Conservation (phyloP, 1,140 invertebrate genomes). For the Yoshiicerus persimilis region DNA sequence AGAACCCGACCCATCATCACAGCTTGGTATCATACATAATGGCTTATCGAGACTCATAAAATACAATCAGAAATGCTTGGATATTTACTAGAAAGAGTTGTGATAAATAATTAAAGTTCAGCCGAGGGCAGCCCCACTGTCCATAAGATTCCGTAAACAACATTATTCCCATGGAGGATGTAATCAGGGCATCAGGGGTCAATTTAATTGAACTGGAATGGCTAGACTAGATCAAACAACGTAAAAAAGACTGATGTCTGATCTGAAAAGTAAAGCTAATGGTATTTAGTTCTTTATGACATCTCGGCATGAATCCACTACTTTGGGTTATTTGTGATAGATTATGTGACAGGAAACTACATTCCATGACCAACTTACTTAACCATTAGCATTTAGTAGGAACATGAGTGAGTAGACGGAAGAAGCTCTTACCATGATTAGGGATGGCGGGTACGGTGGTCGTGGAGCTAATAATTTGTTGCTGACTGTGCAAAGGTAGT, state of each 20-base stretch:
- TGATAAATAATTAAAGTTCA: not conserved
- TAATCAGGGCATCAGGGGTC: no score
- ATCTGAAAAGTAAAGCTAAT: not conserved
- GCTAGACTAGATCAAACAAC: not conserved
- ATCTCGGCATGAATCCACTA: not conserved
- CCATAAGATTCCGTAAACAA: not conserved
- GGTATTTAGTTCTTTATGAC: not conserved
- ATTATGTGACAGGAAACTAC: not conserved
- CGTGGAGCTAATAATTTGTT: constrained; percentile 23
- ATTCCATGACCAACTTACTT: not conserved
- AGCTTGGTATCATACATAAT: not conserved
- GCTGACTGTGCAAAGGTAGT: not conserved
- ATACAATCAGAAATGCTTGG: not conserved
- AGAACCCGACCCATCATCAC: not conserved
- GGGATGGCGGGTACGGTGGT: not conserved
- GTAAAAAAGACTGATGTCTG: not conserved
- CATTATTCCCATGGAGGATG: not conserved
- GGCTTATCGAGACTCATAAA: not conserved
- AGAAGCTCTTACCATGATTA: constrained; percentile 31
- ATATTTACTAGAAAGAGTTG: not conserved
- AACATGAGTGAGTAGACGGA: not conserved
- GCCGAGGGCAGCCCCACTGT: not conserved
- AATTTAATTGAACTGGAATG: not conserved
- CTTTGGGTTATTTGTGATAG: not conserved
- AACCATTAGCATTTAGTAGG: not conserved